phyloP scores from a whole-genome alignment of 30 jellyfish, hydroid and myxozoan genomes.

The Chrysaora quinquecirrha region DNA sequence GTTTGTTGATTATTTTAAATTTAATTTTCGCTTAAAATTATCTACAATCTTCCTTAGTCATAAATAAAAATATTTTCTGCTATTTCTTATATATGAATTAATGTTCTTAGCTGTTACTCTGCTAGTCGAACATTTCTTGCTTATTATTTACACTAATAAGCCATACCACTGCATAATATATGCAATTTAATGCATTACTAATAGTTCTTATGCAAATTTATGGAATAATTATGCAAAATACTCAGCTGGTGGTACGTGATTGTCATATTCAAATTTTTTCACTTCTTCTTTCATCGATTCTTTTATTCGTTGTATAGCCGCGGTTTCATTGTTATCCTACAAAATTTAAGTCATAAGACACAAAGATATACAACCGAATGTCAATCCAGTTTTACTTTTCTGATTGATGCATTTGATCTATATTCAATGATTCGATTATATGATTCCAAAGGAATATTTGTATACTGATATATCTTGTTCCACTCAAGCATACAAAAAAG shows the following conservation, averaged over 20 bases:
- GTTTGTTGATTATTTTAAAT: too few species aligned
- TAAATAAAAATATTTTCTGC: not conserved
- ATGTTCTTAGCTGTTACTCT: too few species aligned
- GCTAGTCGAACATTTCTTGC: too few species aligned
- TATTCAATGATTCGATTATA: too few species aligned
- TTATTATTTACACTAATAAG: not conserved
- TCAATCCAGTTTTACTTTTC: too few species aligned
- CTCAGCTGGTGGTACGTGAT: slow-evolving; percentile 72
- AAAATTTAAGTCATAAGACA: not conserved
- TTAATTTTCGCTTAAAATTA: not conserved
- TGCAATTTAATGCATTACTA: not conserved
- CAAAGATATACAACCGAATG: too few species aligned
- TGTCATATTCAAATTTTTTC: slow-evolving; percentile 89
- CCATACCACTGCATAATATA: not conserved
- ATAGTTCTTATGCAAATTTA: not conserved
- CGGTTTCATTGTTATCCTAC: slow-evolving; percentile 86
- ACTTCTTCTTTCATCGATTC: slow-evolving; percentile 98
- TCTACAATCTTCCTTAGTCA: not conserved
- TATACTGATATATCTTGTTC: too few species aligned
- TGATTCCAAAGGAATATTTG: too few species aligned
- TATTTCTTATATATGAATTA: not conserved
- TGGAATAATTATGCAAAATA: slow-evolving; percentile 35
- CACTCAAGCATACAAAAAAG: too few species aligned
- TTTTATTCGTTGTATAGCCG: slow-evolving; percentile 93
- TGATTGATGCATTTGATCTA: too few species aligned